Conservation (phyloP, 1,140 invertebrate species). For the Heliconius congener region DNA sequence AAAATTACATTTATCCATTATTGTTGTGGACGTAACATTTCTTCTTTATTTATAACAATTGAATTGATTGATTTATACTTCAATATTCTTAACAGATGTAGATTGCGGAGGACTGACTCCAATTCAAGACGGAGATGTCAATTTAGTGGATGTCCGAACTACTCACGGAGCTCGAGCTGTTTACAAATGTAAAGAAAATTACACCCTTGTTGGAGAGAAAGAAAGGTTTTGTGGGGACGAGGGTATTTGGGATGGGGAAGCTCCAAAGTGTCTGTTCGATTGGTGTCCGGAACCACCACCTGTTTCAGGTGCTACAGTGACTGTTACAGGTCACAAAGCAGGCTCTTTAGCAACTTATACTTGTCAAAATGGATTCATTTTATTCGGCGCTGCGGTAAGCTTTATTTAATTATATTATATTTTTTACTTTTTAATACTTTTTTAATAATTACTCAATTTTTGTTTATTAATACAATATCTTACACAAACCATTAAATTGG, state of each 20-base stretch:
- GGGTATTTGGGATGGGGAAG: conserved; percentile 90
- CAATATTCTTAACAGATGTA: conserved; percentile 83
- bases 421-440: no score
- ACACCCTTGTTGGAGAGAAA: conserved; percentile 89
- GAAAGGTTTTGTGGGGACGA: conserved; percentile 89
- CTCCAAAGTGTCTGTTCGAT: conserved; percentile 91
- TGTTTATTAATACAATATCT: neutral
- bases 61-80: no score
- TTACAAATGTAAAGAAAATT: conserved; percentile 92
- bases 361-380: conserved; percentile 92
- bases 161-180: conserved; percentile 88
- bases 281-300: conserved; percentile 91
- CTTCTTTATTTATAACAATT: no score
- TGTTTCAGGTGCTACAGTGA: conserved; percentile 88
- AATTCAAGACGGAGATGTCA: conserved; percentile 88
- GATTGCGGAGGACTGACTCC: conserved; percentile 88
- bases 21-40: neutral
- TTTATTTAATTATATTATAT: neutral
- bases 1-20: neutral
- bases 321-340: conserved; percentile 85
- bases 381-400: conserved; percentile 90
- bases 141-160: conserved; percentile 85
- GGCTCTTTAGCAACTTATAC: conserved; percentile 90
- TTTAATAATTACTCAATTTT: neutral
- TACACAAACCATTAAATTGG: neutral